Conservation (phyloP, 2,113 vertebrate genomes). For the Sorex araneus region DNA sequence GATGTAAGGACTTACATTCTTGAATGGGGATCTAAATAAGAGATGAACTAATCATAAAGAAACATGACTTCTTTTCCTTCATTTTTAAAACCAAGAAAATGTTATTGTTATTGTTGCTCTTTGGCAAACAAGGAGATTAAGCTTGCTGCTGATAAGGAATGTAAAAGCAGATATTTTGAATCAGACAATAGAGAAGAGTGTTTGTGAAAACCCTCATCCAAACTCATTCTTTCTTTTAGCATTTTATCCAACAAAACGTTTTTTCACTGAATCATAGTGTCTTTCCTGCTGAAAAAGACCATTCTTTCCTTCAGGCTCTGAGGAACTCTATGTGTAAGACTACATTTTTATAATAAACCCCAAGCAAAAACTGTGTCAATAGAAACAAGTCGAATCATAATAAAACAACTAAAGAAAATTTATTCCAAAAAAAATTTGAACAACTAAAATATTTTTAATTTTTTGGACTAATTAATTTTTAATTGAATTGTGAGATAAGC, state of each 20-base stretch:
- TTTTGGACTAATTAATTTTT: no score
- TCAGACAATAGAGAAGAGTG: background rate
- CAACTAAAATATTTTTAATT: background rate
- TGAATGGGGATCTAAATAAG: constrained; percentile 39
- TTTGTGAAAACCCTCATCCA: background rate
- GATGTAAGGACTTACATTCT: background rate
- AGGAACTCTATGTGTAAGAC: background rate
- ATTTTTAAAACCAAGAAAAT: constrained; percentile 12
- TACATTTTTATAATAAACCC: background rate
- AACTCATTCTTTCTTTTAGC: background rate
- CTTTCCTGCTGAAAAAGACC: background rate
- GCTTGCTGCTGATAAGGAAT: constrained; percentile 7
- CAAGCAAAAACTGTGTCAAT: background rate
- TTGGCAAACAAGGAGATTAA: constrained; percentile 40
- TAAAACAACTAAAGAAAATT: constrained; percentile 11
- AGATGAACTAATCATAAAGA: constrained; percentile 16
- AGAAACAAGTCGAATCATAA: background rate
- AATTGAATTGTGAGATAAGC: no score
- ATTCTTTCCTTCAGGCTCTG: background rate
- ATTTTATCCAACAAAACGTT: background rate
- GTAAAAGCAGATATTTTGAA: constrained; percentile 26
- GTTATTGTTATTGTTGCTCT: constrained; percentile 24
- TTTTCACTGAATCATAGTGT: background rate
- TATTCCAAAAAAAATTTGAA: background rate
- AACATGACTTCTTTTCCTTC: background rate